Conservation (phyloP, 1,140 invertebrate species). For the Scaptomyza hsui region DNA sequence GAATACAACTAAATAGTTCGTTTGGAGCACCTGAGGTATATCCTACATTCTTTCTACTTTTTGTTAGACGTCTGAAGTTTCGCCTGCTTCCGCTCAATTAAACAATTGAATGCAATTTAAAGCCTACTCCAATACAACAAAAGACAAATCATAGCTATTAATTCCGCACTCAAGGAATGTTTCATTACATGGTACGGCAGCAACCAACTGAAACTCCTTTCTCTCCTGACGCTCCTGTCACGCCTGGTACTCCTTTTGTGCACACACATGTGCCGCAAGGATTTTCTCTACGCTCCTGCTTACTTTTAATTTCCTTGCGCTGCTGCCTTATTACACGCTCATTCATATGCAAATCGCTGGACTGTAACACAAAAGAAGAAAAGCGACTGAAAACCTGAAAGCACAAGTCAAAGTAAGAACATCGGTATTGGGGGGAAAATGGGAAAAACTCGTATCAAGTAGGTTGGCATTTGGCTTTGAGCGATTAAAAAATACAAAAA, state of each 20-base stretch:
- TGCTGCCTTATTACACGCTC: constrained; percentile 75
- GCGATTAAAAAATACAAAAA: constrained; percentile 75
- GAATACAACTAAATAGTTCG: constrained; percentile 1
- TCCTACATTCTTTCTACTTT: not conserved
- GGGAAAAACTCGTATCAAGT: constrained; percentile 47
- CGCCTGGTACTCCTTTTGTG: constrained; percentile 26
- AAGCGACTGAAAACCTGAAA: constrained; percentile 23
- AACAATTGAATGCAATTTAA: constrained; percentile 74
- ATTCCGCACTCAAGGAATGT: constrained; percentile 80
- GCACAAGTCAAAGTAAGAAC: constrained; percentile 52
- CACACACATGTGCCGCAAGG: constrained; percentile 30
- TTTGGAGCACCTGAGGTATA: constrained; percentile 6
- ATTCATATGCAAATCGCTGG: constrained; percentile 81
- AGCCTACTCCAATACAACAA: constrained; percentile 49
- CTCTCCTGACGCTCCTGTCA: not conserved
- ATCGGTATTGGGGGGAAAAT: not conserved
- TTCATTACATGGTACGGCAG: constrained; percentile 68
- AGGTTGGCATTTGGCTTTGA: constrained; percentile 51
- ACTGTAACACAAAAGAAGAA: constrained; percentile 64
- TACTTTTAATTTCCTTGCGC: constrained; percentile 75
- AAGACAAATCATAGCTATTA: constrained; percentile 83
- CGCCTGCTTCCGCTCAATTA: constrained; percentile 72
- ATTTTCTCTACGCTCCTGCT: constrained; percentile 34
- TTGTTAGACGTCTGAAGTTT: not conserved
- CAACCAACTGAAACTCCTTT: constrained; percentile 18